A percentile compares a stretch with the other conserved stretches of the same genome.
phyloP scores from a whole-genome alignment of 2,888 invertebrate genomes.

The Campoletis raptor region DNA sequence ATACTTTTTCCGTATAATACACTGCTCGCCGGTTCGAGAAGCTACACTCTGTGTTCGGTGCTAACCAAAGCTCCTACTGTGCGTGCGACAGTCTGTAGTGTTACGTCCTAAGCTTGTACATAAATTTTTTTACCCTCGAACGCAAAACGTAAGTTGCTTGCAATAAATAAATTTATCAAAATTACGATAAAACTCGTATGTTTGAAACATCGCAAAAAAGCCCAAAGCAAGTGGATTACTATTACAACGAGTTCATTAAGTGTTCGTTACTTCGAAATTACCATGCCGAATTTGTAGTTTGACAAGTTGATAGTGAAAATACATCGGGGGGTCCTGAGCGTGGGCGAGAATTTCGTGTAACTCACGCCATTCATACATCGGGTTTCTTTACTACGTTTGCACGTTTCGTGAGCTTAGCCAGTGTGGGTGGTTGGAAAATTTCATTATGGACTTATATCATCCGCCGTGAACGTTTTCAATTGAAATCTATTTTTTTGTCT shows the following conservation, averaged over 20 bases:
- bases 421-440: constrained; percentile 20
- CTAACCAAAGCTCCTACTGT: constrained; percentile 77
- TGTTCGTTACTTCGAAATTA: constrained; percentile 8
- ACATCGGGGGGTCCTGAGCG: constrained; percentile 63
- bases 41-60: constrained; percentile 83
- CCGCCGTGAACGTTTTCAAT: background rate
- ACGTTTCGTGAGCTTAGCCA: constrained; percentile 10
- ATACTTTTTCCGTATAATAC: constrained; percentile 80
- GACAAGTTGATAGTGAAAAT: constrained; percentile 34
- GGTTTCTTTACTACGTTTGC: constrained; percentile 9
- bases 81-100: constrained; percentile 76
- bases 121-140: constrained; percentile 75
- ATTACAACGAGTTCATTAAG: constrained; percentile 3
- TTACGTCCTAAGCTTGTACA: constrained; percentile 78
- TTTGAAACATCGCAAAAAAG: constrained; percentile 16
- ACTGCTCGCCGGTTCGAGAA: constrained; percentile 78
- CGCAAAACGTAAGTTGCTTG: constrained; percentile 70
- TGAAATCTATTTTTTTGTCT: background rate
- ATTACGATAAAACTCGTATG: constrained; percentile 73
- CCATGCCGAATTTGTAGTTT: constrained; percentile 2
- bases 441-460: background rate
- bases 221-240: constrained; percentile 30
- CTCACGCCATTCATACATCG: constrained; percentile 20
- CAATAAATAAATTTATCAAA: constrained; percentile 61
- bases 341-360: constrained; percentile 62